A percentile compares a stretch with the other conserved stretches of the same genome.
These are phyloP conservation scores for Tiliacea citrago DNA, from an alignment of 2,888 invertebrate species.

Conservation along the genomic window DNA sequence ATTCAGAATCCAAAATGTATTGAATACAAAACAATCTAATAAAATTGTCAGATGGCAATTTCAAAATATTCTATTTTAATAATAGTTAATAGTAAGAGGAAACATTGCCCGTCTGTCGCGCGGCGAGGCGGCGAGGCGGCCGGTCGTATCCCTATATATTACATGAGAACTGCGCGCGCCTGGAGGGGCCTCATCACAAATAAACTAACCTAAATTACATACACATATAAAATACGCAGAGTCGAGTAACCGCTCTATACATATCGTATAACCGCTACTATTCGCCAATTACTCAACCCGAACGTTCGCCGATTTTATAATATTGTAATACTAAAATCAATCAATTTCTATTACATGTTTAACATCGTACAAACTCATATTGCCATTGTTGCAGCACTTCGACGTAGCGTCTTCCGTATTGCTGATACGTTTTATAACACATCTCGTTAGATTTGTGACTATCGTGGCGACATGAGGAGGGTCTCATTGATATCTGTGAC, in stretches of 20 bases:
- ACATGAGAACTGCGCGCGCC: slow-evolving; percentile 69
- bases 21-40: slow-evolving; percentile 90
- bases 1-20: slow-evolving; percentile 89
- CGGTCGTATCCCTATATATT: slow-evolving; percentile 67
- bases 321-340: slow-evolving; percentile 70
- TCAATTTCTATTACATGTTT: slow-evolving; percentile 58
- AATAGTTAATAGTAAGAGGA: slow-evolving; percentile 79
- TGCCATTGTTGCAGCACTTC: slow-evolving; percentile 57
- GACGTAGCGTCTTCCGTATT: slow-evolving; percentile 35
- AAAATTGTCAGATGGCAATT: slow-evolving; percentile 88
- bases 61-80: slow-evolving; percentile 85
- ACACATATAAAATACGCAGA: slow-evolving; percentile 68
- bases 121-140: slow-evolving; percentile 53
- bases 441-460: slow-evolving; percentile 63
- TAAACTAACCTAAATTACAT: slow-evolving; percentile 79
- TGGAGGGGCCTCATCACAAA: slow-evolving; percentile 68
- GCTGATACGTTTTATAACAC: slow-evolving; percentile 38
- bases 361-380: slow-evolving; percentile 62
- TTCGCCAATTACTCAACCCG: slow-evolving; percentile 49
- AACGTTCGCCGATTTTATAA: slow-evolving; percentile 65
- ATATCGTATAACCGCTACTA: slow-evolving; percentile 7
- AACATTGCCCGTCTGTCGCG: slow-evolving; percentile 68
- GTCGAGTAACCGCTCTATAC: slow-evolving; percentile 47
- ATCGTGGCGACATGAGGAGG: slow-evolving; percentile 43
- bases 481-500: slow-evolving; percentile 4